Conservation (phyloP, 2,113 vertebrate species). For the Poicephalus gulielmi region DNA sequence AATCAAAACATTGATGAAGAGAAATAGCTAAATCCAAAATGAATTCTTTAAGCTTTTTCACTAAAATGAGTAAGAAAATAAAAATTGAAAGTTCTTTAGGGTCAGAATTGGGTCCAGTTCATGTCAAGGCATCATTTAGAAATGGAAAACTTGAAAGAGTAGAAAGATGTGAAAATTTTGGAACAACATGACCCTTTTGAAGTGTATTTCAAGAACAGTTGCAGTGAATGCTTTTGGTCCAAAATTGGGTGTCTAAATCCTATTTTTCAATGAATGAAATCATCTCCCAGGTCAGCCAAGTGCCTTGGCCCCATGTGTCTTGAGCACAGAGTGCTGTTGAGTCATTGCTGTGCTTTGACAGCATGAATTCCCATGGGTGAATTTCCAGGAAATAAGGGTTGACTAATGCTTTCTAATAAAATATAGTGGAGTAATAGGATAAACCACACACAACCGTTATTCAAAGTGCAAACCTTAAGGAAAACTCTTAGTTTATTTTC, state of each 20-base stretch:
- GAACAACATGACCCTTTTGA: not conserved
- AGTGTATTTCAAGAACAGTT: not conserved
- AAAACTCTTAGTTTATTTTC: constrained; percentile 56
- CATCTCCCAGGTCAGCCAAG: not conserved
- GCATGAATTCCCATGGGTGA: not conserved
- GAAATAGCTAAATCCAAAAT: not conserved
- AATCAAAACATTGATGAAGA: not conserved
- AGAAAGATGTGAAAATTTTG: not conserved
- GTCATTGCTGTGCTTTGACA: not conserved
- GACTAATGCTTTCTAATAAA: constrained; percentile 54
- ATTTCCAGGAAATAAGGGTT: not conserved
- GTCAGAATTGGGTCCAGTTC: not conserved
- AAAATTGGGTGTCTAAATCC: not conserved
- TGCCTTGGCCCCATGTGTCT: not conserved
- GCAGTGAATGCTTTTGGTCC: not conserved
- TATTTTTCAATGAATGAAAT: not conserved
- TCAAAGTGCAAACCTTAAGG: constrained; percentile 61
- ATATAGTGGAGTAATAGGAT: not conserved
- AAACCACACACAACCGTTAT: constrained; percentile 59
- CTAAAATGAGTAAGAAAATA: not conserved
- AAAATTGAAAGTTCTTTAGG: not conserved
- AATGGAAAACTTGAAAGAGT: not conserved
- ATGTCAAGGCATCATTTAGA: not conserved
- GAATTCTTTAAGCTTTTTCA: not conserved
- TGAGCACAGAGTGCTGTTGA: not conserved